Base-by-base conservation (phyloP, 2,888 invertebrate species). In the Rhagophthalmus giganteus region DNA sequence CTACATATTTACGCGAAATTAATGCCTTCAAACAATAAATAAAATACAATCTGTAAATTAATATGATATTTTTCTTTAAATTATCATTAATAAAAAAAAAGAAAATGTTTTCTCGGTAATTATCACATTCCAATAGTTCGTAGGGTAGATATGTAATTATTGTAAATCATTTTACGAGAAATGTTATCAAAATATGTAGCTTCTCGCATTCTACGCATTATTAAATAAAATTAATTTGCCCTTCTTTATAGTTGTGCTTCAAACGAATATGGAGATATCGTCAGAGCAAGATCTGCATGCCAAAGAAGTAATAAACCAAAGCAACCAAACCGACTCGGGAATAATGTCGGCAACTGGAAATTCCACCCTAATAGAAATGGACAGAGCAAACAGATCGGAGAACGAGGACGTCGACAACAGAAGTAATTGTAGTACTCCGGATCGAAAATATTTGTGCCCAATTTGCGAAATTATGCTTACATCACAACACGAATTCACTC, bases 401-500 rank as follows among this genome's bases (percentile, higher is more conserved):
- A 64, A 57, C 32, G 78, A 78, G 50, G 81, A 81, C 63, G 79
- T 79, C 56, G 82, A 82, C 64, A 80, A 79, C 60, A 72, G 79
- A 32, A 81, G 81, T 26, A 81, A 81, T 49, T 77, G 79, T 59
- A 81, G 81, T 60, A 79, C 70, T 1, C 70, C 70, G 0, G 72
- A 72, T 49, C 59, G 70, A 7, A 73, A 71, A 58, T 84, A 79
- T 68, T 71, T 80, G 32, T 87, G 87, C 66, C 84, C 85, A 10
- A 81, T 86, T 50, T 87, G 87, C 72, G 79, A 82, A 42, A 77
- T 76, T 15, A 79, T 79, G 50, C 74, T 85, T 47, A 77, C 78
- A 33, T 81, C 82, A 15, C 82, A 83, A 56, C 83, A 84, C 66
- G 84, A 85, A 47, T 83, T 86, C 65, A 87, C 87, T 15, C 76